A percentile compares a stretch with the other conserved stretches of the same genome.
These are phyloP conservation scores for Acronicta alni DNA, from an alignment of 2,888 invertebrate genomes.

Conservation along the genomic window DNA sequence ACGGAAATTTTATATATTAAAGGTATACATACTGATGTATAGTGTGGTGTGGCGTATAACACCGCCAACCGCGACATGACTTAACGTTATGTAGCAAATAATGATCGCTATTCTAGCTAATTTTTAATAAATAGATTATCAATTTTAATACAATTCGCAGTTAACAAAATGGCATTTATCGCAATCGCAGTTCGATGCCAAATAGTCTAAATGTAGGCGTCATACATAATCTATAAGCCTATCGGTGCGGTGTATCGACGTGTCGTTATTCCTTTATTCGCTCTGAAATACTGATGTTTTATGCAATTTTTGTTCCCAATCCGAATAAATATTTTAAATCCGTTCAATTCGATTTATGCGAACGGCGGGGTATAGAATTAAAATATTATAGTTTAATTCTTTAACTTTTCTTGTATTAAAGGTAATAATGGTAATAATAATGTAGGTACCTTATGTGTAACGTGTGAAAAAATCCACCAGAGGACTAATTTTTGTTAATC, in stretches of 20 bases:
- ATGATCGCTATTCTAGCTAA: too few relatives aligned
- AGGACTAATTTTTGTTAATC: too few relatives aligned
- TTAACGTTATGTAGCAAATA: too few relatives aligned
- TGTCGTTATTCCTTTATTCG: slow-evolving; percentile 54
- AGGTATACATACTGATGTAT: too few relatives aligned
- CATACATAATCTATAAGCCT: slow-evolving; percentile 42
- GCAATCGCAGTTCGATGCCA: slow-evolving; percentile 23
- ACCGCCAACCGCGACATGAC: too few relatives aligned
- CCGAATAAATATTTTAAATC: slow-evolving; percentile 49
- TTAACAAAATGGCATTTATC: slow-evolving; percentile 22
- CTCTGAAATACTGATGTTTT: slow-evolving; percentile 43
- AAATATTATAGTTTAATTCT: too few relatives aligned
- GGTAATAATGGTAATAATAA: too few relatives aligned
- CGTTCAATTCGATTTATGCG: slow-evolving; percentile 33
- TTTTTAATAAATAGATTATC: neutral
- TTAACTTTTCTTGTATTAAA: too few relatives aligned
- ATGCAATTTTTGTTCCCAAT: slow-evolving; percentile 51
- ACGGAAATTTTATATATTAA: too few relatives aligned
- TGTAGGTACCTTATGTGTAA: too few relatives aligned
- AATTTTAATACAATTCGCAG: slow-evolving; percentile 10
- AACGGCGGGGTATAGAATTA: slow-evolving; percentile 15
- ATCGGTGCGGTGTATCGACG: slow-evolving; percentile 35
- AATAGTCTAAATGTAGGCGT: slow-evolving; percentile 47
- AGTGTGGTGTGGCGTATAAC: too few relatives aligned
- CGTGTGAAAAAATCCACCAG: too few relatives aligned